These are phyloP conservation scores for Zaprionus kolodkinae DNA, from an alignment of 1,140 invertebrate species.

Conservation along the genomic window DNA sequence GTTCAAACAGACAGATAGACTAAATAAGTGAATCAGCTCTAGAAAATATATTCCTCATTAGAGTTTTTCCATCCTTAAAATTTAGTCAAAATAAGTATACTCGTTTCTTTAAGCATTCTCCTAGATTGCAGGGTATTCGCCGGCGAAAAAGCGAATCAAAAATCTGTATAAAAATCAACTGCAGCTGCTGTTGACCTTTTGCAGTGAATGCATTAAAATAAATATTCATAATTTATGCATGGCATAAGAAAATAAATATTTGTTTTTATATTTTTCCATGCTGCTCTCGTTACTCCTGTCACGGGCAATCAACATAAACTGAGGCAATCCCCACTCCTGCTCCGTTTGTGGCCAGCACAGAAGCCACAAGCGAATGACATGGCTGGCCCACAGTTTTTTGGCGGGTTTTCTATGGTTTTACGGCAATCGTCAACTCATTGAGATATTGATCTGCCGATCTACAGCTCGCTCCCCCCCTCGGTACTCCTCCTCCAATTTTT, in stretches of 20 bases:
- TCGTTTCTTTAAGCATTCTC: no score
- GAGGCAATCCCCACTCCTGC: conserved; percentile 16
- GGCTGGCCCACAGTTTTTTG: conserved; percentile 51
- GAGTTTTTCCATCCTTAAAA: no score
- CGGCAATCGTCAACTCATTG: conserved; percentile 82
- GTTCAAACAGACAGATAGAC: no score
- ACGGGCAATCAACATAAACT: conserved; percentile 78
- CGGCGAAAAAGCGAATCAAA: conserved; percentile 47
- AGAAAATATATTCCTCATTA: no score
- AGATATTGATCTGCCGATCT: conserved; percentile 70
- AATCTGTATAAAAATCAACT: conserved; percentile 55
- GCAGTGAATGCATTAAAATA: conserved; percentile 71
- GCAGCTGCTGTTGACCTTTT: conserved; percentile 73
- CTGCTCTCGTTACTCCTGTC: conserved; percentile 43
- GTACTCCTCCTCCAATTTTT: conserved; percentile 1
- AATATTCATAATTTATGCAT: conserved; percentile 81
- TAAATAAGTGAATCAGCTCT: no score
- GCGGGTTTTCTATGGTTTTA: conserved; percentile 51
- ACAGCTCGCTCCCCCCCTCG: conserved; percentile 13
- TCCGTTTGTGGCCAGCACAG: conserved; percentile 36
- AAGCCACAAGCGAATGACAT: conserved; percentile 80
- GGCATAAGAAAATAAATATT: conserved; percentile 30
- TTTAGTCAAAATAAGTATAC: no score
- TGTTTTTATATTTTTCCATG: conserved; percentile 55
- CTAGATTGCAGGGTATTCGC: no score